A percentile compares a stretch with the other conserved stretches of the same genome.
phyloP scores from a whole-genome alignment of 2,888 invertebrate species.

The Tinea pellionella region DNA sequence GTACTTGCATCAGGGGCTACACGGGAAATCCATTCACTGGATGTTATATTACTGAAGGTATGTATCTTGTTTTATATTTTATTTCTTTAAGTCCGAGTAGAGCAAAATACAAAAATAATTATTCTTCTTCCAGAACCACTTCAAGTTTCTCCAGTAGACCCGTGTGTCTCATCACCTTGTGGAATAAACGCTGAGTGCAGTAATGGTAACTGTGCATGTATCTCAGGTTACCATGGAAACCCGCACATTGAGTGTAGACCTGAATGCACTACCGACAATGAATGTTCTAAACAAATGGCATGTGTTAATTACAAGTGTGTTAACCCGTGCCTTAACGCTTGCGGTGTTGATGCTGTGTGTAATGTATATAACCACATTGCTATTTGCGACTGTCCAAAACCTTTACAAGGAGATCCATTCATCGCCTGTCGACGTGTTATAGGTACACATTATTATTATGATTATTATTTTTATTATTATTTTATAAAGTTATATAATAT shows the following conservation, averaged over 20 bases:
- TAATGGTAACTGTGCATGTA: conserved; percentile 72
- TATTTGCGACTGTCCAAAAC: conserved; percentile 78
- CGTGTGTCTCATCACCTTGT: conserved; percentile 74
- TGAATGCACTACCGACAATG: conserved; percentile 80
- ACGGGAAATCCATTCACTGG: conserved; percentile 80
- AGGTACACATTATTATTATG: conserved; percentile 37
- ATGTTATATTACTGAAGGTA: conserved; percentile 45
- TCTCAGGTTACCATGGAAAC: conserved; percentile 73
- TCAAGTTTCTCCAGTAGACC: conserved; percentile 38
- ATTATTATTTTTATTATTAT: background rate
- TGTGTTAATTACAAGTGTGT: conserved; percentile 80
- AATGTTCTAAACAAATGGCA: conserved; percentile 76
- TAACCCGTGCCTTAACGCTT: conserved; percentile 79
- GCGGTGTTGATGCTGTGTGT: conserved; percentile 78
- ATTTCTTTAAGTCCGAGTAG: background rate
- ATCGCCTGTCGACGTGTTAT: conserved; percentile 72
- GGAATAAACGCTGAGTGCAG: conserved; percentile 73
- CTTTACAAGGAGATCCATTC: conserved; percentile 84
- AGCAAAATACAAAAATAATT: background rate
- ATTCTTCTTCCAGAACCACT: conserved; percentile 29
- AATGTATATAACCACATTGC: conserved; percentile 82
- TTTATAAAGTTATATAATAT: background rate
- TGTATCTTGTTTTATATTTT: conserved; percentile 13
- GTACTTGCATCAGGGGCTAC: conserved; percentile 74
- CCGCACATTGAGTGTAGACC: conserved; percentile 78